phyloP scores from a whole-genome alignment of 37 sponge, comb jelly and placozoan species.

The Geodia barretti region DNA sequence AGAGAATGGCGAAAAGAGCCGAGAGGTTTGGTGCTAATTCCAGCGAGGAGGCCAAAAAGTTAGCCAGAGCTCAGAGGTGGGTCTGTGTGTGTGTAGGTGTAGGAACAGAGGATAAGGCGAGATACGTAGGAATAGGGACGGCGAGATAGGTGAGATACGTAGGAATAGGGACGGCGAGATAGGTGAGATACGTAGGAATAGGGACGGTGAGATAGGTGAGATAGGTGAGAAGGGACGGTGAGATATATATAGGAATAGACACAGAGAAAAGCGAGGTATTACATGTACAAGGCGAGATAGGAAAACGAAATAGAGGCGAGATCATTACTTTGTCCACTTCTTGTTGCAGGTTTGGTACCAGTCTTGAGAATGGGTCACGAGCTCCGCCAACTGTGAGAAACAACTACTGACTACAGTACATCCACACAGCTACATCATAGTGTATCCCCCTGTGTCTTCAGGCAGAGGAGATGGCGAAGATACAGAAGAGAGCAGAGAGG shows the following conservation, averaged over 20 bases:
- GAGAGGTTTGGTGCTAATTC: slow-evolving; percentile 72
- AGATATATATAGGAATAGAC: no score
- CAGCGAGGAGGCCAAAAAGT: slow-evolving; percentile 76
- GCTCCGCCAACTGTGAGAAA: slow-evolving; percentile 9
- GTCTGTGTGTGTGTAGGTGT: background rate
- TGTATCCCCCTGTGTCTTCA: background rate
- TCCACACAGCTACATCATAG: background rate
- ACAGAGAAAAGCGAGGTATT: no score
- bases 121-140: no score
- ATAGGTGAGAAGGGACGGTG: no score
- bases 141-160: no score
- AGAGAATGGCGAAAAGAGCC: slow-evolving; percentile 44
- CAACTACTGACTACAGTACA: background rate
- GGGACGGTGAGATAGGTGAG: background rate
- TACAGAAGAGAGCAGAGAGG: slow-evolving; percentile 78
- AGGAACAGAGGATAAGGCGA: no score
- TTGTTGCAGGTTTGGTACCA: slow-evolving; percentile 53
- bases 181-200: no score
- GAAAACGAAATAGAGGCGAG: no score
- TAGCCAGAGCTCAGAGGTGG: slow-evolving; percentile 74
- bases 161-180: no score
- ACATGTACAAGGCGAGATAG: no score
- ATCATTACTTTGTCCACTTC: no score
- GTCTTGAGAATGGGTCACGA: slow-evolving; percentile 32
- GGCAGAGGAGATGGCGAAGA: slow-evolving; percentile 59